A percentile compares a stretch with the other conserved stretches of the same genome.
These are phyloP conservation scores for Hiodon alosoides DNA, from an alignment of 2,113 vertebrate genomes.

Conservation along the genomic window DNA sequence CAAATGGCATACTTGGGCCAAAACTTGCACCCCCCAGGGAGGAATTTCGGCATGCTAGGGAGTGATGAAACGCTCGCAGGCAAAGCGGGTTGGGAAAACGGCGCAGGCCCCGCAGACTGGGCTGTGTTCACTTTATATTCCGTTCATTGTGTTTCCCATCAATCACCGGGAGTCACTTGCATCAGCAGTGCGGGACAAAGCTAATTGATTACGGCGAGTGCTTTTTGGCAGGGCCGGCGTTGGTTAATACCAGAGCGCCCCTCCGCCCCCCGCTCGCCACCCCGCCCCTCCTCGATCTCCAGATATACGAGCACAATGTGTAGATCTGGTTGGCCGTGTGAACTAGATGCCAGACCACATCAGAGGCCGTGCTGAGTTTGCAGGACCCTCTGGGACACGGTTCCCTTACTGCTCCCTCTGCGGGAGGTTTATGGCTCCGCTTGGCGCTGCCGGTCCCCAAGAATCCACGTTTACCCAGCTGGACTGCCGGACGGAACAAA, in stretches of 20 bases:
- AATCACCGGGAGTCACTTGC: conserved; percentile 21
- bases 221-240: conserved; percentile 17
- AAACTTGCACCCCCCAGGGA: too few relatives aligned
- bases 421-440: conserved; percentile 26
- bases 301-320: conserved; percentile 70
- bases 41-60: too few relatives aligned
- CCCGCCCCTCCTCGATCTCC: conserved; percentile 38
- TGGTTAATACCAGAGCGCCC: conserved; percentile 27
- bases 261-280: neutral
- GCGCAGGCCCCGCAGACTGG: conserved; percentile 13
- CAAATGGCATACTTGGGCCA: neutral
- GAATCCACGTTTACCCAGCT: too few relatives aligned
- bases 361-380: conserved; percentile 72
- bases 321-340: conserved; percentile 73
- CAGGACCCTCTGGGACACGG: conserved; percentile 60
- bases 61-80: too few relatives aligned
- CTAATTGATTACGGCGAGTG: conserved; percentile 23
- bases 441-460: neutral
- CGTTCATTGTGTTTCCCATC: conserved; percentile 18
- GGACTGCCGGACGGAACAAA: too few relatives aligned
- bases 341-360: conserved; percentile 87
- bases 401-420: conserved; percentile 12
- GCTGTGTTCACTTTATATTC: conserved; percentile 19
- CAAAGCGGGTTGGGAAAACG: too few relatives aligned
- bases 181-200: conserved; percentile 10